Percentiles rank a stretch among this genome's conserved stretches.
Evolutionary conservation across 2,888 invertebrate species (phyloP).

Genomic region (Mimumesa dahlbomi): DNA sequence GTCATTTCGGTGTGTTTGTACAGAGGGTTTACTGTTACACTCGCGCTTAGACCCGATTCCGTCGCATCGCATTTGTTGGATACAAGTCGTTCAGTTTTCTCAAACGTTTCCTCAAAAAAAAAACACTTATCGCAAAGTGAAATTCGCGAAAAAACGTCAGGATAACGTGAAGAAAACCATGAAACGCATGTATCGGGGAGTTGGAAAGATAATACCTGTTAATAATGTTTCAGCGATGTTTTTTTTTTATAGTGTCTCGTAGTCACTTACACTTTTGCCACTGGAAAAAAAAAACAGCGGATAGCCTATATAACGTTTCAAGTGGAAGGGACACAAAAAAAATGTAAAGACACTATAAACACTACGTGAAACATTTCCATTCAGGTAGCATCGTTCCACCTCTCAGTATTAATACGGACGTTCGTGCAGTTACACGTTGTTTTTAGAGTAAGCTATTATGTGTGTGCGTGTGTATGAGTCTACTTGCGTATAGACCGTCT

Average conservation of each 20-base stretch:
- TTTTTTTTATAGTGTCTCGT: too few species aligned
- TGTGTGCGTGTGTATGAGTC: constrained; percentile 35
- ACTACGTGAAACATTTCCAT: too few species aligned
- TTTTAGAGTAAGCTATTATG: constrained; percentile 36
- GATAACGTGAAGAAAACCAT: constrained; percentile 26
- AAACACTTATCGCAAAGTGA: too few species aligned
- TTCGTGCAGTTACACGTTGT: constrained; percentile 30
- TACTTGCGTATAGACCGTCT: constrained; percentile 18
- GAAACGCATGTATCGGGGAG: constrained; percentile 32
- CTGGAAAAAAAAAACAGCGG: too few species aligned
- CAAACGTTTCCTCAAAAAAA: constrained; percentile 9
- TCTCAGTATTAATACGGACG: constrained; percentile 28
- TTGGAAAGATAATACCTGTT: too few species aligned
- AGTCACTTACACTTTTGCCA: too few species aligned
- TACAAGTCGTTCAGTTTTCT: constrained; percentile 11
- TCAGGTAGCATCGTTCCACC: too few species aligned
- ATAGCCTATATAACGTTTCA: too few species aligned
- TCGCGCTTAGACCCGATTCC: constrained; percentile 18
- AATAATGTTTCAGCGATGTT: too few species aligned
- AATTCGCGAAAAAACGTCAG: constrained; percentile 2
- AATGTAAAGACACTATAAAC: too few species aligned
- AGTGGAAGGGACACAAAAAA: too few species aligned
- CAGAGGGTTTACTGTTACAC: constrained; percentile 23
- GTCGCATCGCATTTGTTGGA: constrained; percentile 34
- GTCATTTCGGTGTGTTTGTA: too few species aligned